phyloP scores from a whole-genome alignment of 2,113 vertebrate genomes.

The Thunnus thynnus region DNA sequence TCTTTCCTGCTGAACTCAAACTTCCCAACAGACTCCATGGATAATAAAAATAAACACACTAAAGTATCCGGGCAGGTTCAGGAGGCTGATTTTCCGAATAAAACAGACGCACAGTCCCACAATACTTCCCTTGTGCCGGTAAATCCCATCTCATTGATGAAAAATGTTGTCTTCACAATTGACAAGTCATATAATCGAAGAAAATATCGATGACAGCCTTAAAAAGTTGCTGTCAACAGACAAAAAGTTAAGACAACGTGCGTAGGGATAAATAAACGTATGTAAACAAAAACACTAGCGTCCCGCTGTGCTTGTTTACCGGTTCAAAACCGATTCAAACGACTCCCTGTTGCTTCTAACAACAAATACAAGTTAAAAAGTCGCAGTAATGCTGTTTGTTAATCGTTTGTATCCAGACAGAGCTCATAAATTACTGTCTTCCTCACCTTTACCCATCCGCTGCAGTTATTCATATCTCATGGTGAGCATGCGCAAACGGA shows the following conservation, averaged over 20 bases:
- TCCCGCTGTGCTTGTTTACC: neutral
- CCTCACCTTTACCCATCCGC: slow-evolving; percentile 59
- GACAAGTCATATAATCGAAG: slow-evolving; percentile 8
- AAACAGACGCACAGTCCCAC: slow-evolving; percentile 61
- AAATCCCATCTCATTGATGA: slow-evolving; percentile 80
- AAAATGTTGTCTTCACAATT: slow-evolving; percentile 65
- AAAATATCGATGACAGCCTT: slow-evolving; percentile 15
- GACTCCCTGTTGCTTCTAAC: neutral
- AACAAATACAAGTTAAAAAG: neutral
- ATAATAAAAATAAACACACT: slow-evolving; percentile 33
- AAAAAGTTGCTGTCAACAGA: slow-evolving; percentile 28
- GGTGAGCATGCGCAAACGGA: slow-evolving; percentile 71
- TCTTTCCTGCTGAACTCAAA: slow-evolving; percentile 97
- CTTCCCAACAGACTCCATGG: slow-evolving; percentile 93
- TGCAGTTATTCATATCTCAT: slow-evolving; percentile 45
- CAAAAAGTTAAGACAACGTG: slow-evolving; percentile 30
- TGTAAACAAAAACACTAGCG: slow-evolving; percentile 31
- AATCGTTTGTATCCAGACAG: slow-evolving; percentile 5
- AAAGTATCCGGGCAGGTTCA: slow-evolving; percentile 44
- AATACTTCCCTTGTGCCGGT: slow-evolving; percentile 62
- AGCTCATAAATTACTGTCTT: slow-evolving; percentile 49
- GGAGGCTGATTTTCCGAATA: slow-evolving; percentile 46
- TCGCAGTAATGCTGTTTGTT: neutral
- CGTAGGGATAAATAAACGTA: neutral
- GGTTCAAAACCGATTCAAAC: neutral